These are phyloP conservation scores for Drosophila sulfurigaster DNA, from an alignment of 1,140 invertebrate species.

Conservation along the genomic window DNA sequence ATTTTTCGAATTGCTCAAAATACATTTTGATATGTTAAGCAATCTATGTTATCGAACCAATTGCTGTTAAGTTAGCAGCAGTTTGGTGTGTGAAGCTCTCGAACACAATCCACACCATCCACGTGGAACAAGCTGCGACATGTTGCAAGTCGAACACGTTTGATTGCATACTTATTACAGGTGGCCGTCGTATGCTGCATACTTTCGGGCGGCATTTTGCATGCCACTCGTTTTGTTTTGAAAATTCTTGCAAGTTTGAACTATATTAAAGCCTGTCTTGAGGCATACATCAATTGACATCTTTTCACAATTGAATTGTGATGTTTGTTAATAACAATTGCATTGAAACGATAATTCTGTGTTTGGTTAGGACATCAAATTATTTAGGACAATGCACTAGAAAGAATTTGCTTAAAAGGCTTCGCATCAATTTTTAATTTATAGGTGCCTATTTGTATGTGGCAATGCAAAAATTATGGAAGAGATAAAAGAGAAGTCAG, in stretches of 20 bases:
- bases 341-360: constrained; percentile 41
- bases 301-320: constrained; percentile 19
- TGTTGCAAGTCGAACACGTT: constrained; percentile 61
- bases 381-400: too few relatives aligned
- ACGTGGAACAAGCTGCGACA: constrained; percentile 44
- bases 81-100: constrained; percentile 5
- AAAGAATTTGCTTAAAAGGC: too few relatives aligned
- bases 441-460: too few relatives aligned
- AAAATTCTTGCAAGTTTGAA: not conserved
- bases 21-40: not conserved
- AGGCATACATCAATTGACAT: constrained; percentile 12
- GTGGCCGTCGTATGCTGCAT: constrained; percentile 30
- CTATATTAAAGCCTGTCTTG: not conserved
- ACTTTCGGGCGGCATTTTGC: constrained; percentile 24
- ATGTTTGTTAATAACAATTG: constrained; percentile 60
- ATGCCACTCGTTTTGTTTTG: not conserved
- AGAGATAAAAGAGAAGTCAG: too few relatives aligned
- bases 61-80: constrained; percentile 13
- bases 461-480: too few relatives aligned
- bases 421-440: too few relatives aligned
- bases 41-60: not conserved
- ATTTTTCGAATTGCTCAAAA: not conserved
- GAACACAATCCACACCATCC: constrained; percentile 35
- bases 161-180: constrained; percentile 34
- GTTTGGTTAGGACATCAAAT: constrained; percentile 12